phyloP scores from a whole-genome alignment of 2,113 vertebrate species.

The Bos javanicus region DNA sequence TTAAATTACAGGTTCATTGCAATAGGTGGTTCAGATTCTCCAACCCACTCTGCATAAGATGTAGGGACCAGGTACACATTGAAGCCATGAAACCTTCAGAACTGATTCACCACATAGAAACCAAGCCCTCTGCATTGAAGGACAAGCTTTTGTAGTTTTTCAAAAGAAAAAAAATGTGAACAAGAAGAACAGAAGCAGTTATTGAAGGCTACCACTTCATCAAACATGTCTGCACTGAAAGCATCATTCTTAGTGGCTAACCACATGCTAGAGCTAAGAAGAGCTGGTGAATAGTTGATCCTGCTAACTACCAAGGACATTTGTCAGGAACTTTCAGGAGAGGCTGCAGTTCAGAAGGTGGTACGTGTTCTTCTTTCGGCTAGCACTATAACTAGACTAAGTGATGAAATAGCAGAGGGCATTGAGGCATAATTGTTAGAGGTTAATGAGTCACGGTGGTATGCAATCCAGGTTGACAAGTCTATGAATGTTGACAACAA shows the following conservation, averaged over 20 bases:
- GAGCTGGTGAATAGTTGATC: not conserved
- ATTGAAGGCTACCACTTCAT: not conserved
- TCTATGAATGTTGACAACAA: not conserved
- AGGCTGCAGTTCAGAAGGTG: not conserved
- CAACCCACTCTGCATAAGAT: not conserved
- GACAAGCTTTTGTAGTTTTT: not conserved
- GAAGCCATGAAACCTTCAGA: not conserved
- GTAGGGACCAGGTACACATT: not conserved
- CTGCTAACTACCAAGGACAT: not conserved
- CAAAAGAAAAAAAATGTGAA: not conserved
- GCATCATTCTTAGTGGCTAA: not conserved
- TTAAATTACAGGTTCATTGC: not conserved
- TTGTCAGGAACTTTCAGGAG: not conserved
- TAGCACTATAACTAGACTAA: not conserved
- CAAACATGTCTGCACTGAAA: not conserved
- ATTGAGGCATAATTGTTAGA: not conserved
- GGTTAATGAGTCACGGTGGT: not conserved
- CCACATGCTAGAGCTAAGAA: not conserved
- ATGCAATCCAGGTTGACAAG: not conserved
- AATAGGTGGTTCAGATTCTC: not conserved
- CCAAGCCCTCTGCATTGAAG: not conserved
- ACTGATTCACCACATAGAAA: not conserved
- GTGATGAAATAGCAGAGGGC: not conserved
- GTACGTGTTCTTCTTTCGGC: fast-evolving
- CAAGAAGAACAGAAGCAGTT: not conserved